Evolutionary conservation across 2,797 vertebrate genomes (phyloP), one percentile per base, ranked within the genome.

Genomic region (Halcyon leucocephala): DNA sequence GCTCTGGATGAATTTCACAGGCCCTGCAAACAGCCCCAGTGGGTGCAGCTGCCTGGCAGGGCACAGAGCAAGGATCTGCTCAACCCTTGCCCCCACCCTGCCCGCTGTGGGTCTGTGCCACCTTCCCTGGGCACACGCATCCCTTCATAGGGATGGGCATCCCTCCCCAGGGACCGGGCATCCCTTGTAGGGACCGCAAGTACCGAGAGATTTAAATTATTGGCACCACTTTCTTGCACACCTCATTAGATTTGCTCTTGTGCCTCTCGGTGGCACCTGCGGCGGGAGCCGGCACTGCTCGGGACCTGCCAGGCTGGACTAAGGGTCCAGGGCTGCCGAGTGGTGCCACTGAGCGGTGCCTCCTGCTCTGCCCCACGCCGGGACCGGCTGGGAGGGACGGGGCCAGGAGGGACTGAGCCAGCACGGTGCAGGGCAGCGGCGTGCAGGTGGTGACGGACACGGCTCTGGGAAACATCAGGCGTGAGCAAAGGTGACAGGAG

Each of bases 1-100:
- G 3, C 20, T 54, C 28, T 4, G 0, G 13, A 4, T 12, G 70
- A 10, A 24, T 24, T 15, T 8, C n/a, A 2, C 0, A 1, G 49
- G 31, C 42, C 58, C 52, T 10, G 39, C 55, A 10, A 51, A 42
- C 28, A 64, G 61, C 61, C 31, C 58, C 21, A 3, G 2, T 4
- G 6, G 70, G 57, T 24, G 28, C 3, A 0, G 20, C 1, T 2
- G 29, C 61, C 61, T 6, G 19, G 64, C 3, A 3, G 31, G 70
- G 57, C 48, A 46, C 2, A 0, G 48, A 51, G 55, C 0, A 3
- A 55, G 42, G 65, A 11, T 28, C 35, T 0, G 2, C 29, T 3
- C 54, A 67, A 46, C 37, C 28, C 37, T 22, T 4, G 2, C 3
- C n/a, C 55, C n/a, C 55, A 58, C 20, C 9, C n/a, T 58, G n/a